Base-by-base conservation (phyloP, 2,888 invertebrate species). In the Lottia scabra region DNA sequence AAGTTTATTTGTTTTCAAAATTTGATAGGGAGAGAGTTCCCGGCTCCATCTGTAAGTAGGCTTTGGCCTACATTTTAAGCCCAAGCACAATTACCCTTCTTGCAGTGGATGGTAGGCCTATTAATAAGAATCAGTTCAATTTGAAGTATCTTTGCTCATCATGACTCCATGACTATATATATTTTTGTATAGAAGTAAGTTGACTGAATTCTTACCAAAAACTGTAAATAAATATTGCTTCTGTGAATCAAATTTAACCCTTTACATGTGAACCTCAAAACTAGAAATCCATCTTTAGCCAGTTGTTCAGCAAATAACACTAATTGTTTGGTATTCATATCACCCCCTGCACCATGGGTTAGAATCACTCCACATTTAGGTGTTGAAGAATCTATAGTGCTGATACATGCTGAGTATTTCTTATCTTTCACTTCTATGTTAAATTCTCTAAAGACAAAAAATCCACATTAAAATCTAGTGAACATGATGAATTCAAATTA, bases 341-440 rank as follows among this genome's bases (percentile, higher is more conserved):
- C 78, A 6, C 80, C 80, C 2, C 80, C 80, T 63, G 80, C 80
- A 15, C 80, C 80, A 64, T 80, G 80, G 6, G 80, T 79, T 15
- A 80, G 70, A 26, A 80, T 73, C 0, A 78, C 48, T 4, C 71
- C 74, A 64, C 67, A 67, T 10, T 68, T 13, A 12, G 56, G 23
- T 56, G 19, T 56, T 56, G 23, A 13, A 56, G 56, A 23, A 23
- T 56, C 23, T 12, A 10, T 10, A 12, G 23, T 23, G 10, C 19
- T 56, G 13, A 56, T 23, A 10, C 12, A 15, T 56, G 56, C 56
- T 56, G 56, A 23, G 13, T 56, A 56, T 12, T 10, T 23, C 23
- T 23, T 56, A 23, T 56, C 23, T 23, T 56, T 56, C 19, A 56
- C 23, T 3, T 56, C 10, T 19, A 56, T 19, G 10, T 56, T 23